Evolutionary conservation across 2,797 vertebrate genomes (phyloP).

Genomic region (Sebastes minor): DNA sequence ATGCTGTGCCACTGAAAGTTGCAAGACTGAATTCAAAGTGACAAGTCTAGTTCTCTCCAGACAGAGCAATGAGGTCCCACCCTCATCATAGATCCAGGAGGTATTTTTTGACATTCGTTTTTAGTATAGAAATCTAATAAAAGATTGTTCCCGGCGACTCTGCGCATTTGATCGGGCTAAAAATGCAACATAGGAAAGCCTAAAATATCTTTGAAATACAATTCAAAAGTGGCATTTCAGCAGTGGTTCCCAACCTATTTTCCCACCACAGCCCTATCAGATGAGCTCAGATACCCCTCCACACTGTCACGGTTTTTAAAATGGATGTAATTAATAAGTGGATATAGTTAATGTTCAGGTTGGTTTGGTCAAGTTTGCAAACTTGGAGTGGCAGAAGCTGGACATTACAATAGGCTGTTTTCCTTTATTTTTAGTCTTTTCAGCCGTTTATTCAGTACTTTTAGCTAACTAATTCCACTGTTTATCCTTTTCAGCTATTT

Average conservation of each 20-base stretch:
- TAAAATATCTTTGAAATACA: conserved; percentile 38
- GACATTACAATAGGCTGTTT: background rate
- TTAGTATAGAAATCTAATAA: conserved; percentile 54
- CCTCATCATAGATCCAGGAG: conserved; percentile 60
- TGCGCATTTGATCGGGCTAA: conserved; percentile 42
- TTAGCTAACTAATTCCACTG: background rate
- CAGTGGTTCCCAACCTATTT: background rate
- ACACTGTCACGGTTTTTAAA: background rate
- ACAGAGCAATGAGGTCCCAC: conserved; percentile 69
- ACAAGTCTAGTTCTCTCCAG: conserved; percentile 76
- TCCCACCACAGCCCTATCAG: background rate
- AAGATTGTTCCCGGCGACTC: conserved; percentile 46
- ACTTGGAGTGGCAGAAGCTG: background rate
- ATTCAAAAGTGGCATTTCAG: conserved; percentile 2
- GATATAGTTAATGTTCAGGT: background rate
- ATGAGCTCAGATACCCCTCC: background rate
- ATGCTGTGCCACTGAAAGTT: conserved; percentile 75
- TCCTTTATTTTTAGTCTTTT: no score
- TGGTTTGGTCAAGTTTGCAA: background rate
- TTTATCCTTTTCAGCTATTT: background rate
- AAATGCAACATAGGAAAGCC: conserved; percentile 46
- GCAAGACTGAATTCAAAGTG: conserved; percentile 81
- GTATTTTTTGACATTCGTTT: conserved; percentile 51
- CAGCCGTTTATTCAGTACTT: background rate
- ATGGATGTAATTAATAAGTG: background rate